Conservation (phyloP, 2,888 invertebrate species). For the Caenorhabditis sp. region DNA sequence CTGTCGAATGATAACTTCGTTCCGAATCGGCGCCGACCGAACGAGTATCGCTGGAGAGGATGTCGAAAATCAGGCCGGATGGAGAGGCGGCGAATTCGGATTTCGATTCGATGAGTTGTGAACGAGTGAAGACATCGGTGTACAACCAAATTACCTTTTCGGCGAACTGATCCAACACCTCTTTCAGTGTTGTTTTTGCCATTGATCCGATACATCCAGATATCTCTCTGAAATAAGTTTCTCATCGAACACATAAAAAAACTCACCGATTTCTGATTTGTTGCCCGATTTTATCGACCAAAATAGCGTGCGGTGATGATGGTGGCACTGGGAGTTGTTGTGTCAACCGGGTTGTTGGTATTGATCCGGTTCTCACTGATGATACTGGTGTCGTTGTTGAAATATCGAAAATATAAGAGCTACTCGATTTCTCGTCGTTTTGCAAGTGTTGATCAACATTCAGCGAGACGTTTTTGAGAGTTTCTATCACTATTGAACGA, state of each 20-base stretch:
- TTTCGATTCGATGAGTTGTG: constrained; percentile 43
- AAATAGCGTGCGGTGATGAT: constrained; percentile 26
- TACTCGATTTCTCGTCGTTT: constrained; percentile 20
- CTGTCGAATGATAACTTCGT: constrained; percentile 31
- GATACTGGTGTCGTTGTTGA: constrained; percentile 21
- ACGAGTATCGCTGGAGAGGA: constrained; percentile 13
- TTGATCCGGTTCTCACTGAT: constrained; percentile 17
- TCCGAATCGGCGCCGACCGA: constrained; percentile 17
- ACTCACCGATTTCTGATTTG: constrained; percentile 16
- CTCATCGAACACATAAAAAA: too few relatives aligned
- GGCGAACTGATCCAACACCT: constrained; percentile 35
- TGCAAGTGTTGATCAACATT: background rate
- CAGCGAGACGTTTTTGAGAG: background rate
- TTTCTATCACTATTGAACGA: constrained; percentile 13
- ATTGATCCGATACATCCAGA: constrained; percentile 53
- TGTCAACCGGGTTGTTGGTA: constrained; percentile 10
- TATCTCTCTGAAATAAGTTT: constrained; percentile 39
- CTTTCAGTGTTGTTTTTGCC: constrained; percentile 48
- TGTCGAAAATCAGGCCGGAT: constrained; percentile 29
- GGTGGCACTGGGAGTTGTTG: constrained; percentile 1
- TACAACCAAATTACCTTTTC: constrained; percentile 58
- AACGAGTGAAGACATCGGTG: constrained; percentile 53
- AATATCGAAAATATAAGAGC: constrained; percentile 26
- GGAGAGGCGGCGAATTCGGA: constrained; percentile 38
- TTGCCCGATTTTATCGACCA: constrained; percentile 24